Conservation (phyloP, 2,113 vertebrate genomes). For the Clarias magur region DNA sequence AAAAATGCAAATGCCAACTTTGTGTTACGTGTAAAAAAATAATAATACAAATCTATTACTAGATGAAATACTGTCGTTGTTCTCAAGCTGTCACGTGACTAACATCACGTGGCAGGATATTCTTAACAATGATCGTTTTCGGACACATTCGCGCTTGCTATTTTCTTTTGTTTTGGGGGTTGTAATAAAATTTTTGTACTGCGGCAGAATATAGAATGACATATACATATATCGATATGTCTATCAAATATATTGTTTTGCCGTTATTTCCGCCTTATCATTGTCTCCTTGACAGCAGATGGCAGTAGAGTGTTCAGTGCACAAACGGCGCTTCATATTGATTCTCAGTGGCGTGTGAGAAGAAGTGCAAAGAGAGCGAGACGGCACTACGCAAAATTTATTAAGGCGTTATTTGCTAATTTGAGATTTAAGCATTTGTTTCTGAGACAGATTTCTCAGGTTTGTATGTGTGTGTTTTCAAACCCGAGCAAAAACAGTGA, state of each 20-base stretch:
- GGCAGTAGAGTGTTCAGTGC: background rate
- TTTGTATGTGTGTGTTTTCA: background rate
- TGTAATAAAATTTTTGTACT: background rate
- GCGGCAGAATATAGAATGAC: too few species aligned
- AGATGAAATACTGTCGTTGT: background rate
- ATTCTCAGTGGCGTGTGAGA: background rate
- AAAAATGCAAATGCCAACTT: background rate
- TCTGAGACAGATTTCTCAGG: background rate
- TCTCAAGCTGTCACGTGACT: conserved; percentile 25
- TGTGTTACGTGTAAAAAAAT: background rate
- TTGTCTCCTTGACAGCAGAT: conserved; percentile 3
- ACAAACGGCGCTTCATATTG: background rate
- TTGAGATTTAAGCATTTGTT: background rate
- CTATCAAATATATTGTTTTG: background rate
- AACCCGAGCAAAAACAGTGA: background rate
- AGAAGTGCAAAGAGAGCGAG: background rate
- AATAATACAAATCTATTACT: background rate
- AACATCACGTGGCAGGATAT: background rate
- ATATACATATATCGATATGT: background rate
- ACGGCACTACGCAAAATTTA: background rate
- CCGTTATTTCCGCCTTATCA: background rate
- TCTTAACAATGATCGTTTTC: background rate
- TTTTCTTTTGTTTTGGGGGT: background rate
- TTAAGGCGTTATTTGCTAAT: too few species aligned
- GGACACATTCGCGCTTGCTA: background rate